phyloP scores from a whole-genome alignment of 2,113 vertebrate genomes.

The Redunca redunca region DNA sequence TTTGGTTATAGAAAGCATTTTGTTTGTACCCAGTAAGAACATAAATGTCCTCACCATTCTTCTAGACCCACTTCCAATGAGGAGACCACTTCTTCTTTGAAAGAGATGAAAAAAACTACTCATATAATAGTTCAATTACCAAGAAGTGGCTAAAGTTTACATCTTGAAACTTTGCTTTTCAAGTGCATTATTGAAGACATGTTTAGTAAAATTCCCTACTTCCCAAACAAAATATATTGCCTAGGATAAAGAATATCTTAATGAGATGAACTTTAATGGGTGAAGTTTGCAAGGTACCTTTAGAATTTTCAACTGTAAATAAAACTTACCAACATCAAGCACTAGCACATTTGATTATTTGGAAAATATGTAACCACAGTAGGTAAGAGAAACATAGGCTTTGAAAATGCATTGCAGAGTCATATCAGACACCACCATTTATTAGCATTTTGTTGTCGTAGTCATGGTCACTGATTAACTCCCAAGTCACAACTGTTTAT shows the following conservation, averaged over 20 bases:
- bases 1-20: conserved; percentile 38
- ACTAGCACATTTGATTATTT: not conserved
- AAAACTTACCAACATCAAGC: not conserved
- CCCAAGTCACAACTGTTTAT: not conserved
- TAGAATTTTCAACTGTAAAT: not conserved
- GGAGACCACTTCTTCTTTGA: not conserved
- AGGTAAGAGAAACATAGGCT: not conserved
- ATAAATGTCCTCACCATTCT: not conserved
- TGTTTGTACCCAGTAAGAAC: not conserved
- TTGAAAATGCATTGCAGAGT: not conserved
- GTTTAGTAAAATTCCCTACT: not conserved
- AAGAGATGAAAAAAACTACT: not conserved
- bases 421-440: not conserved
- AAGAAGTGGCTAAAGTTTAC: not conserved
- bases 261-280: conserved; percentile 30
- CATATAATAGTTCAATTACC: not conserved
- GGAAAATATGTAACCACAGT: not conserved
- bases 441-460: not conserved
- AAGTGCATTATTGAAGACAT: conserved; percentile 21
- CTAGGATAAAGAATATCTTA: conserved; percentile 11
- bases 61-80: not conserved
- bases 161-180: conserved; percentile 5
- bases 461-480: not conserved
- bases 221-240: conserved; percentile 15
- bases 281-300: conserved; percentile 5